These are phyloP conservation scores for Torymus texanus DNA, from an alignment of 2,888 invertebrate genomes.

Conservation along the genomic window DNA sequence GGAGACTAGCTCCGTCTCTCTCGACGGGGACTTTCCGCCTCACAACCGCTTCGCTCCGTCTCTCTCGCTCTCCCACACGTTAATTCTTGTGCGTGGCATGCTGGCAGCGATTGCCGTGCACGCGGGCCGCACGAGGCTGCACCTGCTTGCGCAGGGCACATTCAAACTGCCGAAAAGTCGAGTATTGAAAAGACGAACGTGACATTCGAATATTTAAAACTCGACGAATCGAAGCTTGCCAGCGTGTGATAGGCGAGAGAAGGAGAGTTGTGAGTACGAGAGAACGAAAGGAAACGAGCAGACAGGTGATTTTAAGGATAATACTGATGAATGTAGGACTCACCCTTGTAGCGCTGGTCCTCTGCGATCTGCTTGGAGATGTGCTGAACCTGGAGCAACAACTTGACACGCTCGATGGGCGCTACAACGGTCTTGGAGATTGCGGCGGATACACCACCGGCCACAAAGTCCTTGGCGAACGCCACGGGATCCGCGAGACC, in stretches of 20 bases:
- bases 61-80: not conserved
- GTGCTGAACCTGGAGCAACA: conserved; percentile 95
- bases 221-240: conserved; percentile 25
- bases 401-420: conserved; percentile 95
- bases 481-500: conserved; percentile 84
- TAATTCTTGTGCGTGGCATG: conserved; percentile 23
- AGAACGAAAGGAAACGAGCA: too few relatives aligned
- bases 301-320: too few relatives aligned
- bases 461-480: conserved; percentile 92
- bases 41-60: not conserved
- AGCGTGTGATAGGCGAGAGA: not conserved
- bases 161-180: not conserved
- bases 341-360: conserved; percentile 93
- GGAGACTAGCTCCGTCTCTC: conserved; percentile 5
- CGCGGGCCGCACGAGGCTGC: conserved; percentile 4
- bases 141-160: not conserved
- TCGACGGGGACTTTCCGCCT: not conserved
- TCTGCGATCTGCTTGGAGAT: conserved; percentile 91
- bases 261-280: too few relatives aligned
- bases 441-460: conserved; percentile 94
- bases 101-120: not conserved
- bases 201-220: conserved; percentile 35
- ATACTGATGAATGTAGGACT: conserved; percentile 63
- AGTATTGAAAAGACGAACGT: conserved; percentile 28
- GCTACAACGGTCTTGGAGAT: conserved; percentile 96